Base-by-base conservation (phyloP, 2,113 vertebrate genomes). In the Cebidichthys violaceus region DNA sequence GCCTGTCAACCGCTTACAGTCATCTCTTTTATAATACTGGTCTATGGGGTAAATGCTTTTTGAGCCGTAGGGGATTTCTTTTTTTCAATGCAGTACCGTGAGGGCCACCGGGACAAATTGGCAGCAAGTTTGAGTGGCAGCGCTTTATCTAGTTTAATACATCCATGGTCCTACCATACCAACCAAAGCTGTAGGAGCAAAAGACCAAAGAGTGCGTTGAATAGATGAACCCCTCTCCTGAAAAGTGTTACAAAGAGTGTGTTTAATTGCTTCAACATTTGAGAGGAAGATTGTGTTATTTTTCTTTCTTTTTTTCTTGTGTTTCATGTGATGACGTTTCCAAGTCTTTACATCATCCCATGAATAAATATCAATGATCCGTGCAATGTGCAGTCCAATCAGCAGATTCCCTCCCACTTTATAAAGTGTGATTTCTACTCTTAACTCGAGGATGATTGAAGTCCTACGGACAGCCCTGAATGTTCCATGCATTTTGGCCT, bases 331-430 rank as follows among this genome's bases (percentile, higher is more conserved):
- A 57, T 47, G 50, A 52, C 11, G 1, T 7, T 59, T 59, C 1
- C 24, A 47, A 22, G 18, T 35, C 27, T 69, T 72, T 13, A 82
- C 39, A 6, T 76, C 59, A 35, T 60, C 59, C 59, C 72, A 70
- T 39, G 29, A 43, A 86, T 66, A 70, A 18, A 86, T 72, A 45
- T 54, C 52, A 75, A 27, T 52, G 57, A 61, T 18, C 22, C 31
- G 61, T 60, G 47, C 57, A 17, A 27, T 52, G 33, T 76, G 41
- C 27, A 70, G 29, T 71, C 73, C 81, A 82, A 82, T 86, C 81
- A 82, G 64, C 64, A 67, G 24, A 65, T 61, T 24, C 27, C 37
- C 54, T 87, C 59, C 79, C 18, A 62, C 62, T 61, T 5, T 6
- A 6, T 2, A 2, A 1, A 4, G n/a, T 43, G 72, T 68, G 83